These are phyloP conservation scores for Pomacea maculata DNA, from an alignment of 1,140 invertebrate genomes.

Conservation along the genomic window DNA sequence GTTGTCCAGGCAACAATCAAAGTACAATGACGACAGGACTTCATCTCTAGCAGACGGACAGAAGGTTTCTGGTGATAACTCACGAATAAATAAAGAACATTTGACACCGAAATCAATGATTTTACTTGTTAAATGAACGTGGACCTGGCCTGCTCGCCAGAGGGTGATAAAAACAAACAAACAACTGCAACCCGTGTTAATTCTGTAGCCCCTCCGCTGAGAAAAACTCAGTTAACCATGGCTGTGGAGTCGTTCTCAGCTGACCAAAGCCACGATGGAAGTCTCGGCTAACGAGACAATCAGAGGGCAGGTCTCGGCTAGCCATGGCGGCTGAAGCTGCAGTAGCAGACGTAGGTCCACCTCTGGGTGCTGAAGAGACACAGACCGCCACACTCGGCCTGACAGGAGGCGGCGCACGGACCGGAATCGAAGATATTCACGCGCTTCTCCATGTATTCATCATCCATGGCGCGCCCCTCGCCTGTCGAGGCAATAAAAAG, in stretches of 20 bases:
- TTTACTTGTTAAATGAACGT: too few species aligned
- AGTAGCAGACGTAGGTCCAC: slow-evolving; percentile 6
- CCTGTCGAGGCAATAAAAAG: background rate
- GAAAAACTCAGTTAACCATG: too few species aligned
- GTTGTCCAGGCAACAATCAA: too few species aligned
- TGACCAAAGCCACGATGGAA: background rate
- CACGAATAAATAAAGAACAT: too few species aligned
- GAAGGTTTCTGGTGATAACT: too few species aligned
- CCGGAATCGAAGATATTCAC: slow-evolving; percentile 14
- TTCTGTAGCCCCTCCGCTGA: too few species aligned
- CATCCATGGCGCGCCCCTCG: background rate
- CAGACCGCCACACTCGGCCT: slow-evolving; percentile 11
- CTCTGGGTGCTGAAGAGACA: slow-evolving; percentile 18
- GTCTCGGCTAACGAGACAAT: background rate
- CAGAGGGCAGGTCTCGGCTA: background rate
- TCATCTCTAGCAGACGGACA: too few species aligned
- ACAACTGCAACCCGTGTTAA: too few species aligned
- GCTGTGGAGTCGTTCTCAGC: background rate
- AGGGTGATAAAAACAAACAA: too few species aligned
- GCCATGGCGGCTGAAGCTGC: slow-evolving; percentile 4
- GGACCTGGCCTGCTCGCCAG: too few species aligned
- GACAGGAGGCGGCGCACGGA: background rate
- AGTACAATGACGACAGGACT: too few species aligned
- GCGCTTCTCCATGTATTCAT: background rate
- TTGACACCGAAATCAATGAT: too few species aligned